A percentile compares a stretch with the other conserved stretches of the same genome.
Conservation (phyloP, 2,113 vertebrate genomes). For the Tychaedon coryphoeus region DNA sequence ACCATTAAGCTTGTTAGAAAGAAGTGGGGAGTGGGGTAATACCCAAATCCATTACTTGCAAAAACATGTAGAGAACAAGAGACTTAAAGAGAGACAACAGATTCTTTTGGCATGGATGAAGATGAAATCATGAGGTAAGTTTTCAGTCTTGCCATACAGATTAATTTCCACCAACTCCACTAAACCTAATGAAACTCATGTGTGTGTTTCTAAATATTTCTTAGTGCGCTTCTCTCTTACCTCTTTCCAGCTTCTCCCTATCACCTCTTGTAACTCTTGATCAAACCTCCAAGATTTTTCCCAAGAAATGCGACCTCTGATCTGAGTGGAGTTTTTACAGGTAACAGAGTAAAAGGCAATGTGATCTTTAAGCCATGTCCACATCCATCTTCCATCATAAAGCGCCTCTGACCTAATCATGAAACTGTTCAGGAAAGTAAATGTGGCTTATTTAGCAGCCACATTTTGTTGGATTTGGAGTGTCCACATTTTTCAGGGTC, state of each 20-base stretch:
- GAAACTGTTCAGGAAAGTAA: neutral
- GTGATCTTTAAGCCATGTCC: neutral
- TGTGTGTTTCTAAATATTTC: neutral
- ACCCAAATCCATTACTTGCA: neutral
- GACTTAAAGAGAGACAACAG: neutral
- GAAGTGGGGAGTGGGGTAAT: neutral
- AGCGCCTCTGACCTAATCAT: neutral
- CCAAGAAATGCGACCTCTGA: neutral
- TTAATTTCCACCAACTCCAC: neutral
- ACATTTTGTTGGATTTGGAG: neutral
- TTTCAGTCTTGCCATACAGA: neutral
- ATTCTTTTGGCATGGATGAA: neutral
- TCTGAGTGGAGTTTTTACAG: neutral
- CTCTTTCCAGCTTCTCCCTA: neutral
- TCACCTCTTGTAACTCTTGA: neutral
- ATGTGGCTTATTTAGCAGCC: neutral
- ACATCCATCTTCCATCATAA: neutral
- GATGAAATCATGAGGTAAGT: neutral
- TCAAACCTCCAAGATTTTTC: neutral
- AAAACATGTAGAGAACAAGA: neutral
- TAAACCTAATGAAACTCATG: neutral
- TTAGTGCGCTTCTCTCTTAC: rapidly evolving
- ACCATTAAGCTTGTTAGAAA: neutral
- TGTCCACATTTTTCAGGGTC: neutral
- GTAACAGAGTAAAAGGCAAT: neutral